Percentiles rank a stretch among this genome's conserved stretches.
Conservation (phyloP, 2,888 invertebrate genomes). For the Papilio elwesi region DNA sequence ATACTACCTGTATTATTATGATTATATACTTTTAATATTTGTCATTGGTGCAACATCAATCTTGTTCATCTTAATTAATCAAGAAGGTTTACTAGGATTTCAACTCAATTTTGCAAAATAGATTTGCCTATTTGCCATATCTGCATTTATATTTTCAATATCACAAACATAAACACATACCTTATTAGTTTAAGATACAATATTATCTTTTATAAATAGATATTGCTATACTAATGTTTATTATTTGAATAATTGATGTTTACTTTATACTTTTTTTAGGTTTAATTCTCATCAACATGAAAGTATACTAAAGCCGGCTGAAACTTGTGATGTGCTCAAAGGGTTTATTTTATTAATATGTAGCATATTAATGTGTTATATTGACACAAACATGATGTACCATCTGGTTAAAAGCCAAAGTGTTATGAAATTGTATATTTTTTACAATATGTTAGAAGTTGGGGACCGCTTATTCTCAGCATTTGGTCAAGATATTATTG, state of each 20-base stretch:
- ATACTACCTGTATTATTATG: too few relatives aligned
- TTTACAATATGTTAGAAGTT: conserved; percentile 99
- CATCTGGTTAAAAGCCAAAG: conserved; percentile 98
- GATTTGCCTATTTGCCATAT: too few relatives aligned
- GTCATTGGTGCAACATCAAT: too few relatives aligned
- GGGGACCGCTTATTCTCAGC: conserved; percentile 98
- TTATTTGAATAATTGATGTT: background rate
- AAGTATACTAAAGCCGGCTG: conserved; percentile 91
- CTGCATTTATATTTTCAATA: too few relatives aligned
- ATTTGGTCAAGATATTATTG: conserved; percentile 98
- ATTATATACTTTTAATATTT: too few relatives aligned
- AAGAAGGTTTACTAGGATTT: too few relatives aligned
- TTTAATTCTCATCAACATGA: conserved; percentile 69
- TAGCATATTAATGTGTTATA: conserved; percentile 93
- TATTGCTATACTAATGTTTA: too few relatives aligned
- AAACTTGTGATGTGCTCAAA: conserved; percentile 98
- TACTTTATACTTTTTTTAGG: conserved; percentile 56
- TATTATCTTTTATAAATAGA: too few relatives aligned
- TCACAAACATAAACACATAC: too few relatives aligned
- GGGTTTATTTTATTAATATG: conserved; percentile 93
- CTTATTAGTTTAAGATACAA: too few relatives aligned
- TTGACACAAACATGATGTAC: conserved; percentile 99
- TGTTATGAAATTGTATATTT: conserved; percentile 99
- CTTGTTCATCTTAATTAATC: too few relatives aligned
- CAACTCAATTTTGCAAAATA: too few relatives aligned